phyloP scores from a whole-genome alignment of 2,888 invertebrate species.

The Elysia crispata region DNA sequence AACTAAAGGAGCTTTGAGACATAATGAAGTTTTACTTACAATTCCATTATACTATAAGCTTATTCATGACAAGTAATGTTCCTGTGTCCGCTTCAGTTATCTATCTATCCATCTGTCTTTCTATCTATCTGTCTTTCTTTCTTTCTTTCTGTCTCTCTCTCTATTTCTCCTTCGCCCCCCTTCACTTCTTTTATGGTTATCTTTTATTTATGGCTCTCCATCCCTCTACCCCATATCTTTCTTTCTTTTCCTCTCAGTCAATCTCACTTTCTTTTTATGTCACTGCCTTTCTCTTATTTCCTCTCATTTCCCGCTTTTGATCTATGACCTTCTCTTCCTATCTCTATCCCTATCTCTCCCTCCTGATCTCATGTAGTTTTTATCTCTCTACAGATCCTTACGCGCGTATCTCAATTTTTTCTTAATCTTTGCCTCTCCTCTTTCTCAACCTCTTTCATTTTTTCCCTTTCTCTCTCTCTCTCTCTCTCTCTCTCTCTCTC shows the following conservation, averaged over 20 bases:
- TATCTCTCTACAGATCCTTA: too few species aligned
- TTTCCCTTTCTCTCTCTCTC: constrained; percentile 5
- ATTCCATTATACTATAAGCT: too few species aligned
- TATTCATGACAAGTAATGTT: too few species aligned
- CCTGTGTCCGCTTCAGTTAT: neutral
- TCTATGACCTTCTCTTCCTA: neutral
- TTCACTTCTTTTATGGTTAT: too few species aligned
- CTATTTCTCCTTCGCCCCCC: too few species aligned
- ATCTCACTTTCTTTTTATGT: constrained; percentile 7
- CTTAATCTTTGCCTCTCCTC: neutral
- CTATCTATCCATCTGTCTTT: neutral
- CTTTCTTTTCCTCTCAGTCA: neutral
- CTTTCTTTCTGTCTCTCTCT: neutral
- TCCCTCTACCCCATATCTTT: constrained; percentile 3
- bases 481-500: constrained; percentile 15
- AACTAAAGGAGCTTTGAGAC: too few species aligned
- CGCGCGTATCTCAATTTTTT: neutral
- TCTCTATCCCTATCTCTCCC: neutral
- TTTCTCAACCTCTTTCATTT: constrained; percentile 15
- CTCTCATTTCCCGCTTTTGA: neutral
- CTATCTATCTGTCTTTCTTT: neutral
- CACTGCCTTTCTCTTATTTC: constrained; percentile 2
- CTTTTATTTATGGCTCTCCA: neutral
- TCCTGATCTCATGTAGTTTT: constrained; percentile 2
- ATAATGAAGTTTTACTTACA: too few species aligned